phyloP scores from a whole-genome alignment of 2,888 invertebrate genomes.

The Eupithecia pulchellata region DNA sequence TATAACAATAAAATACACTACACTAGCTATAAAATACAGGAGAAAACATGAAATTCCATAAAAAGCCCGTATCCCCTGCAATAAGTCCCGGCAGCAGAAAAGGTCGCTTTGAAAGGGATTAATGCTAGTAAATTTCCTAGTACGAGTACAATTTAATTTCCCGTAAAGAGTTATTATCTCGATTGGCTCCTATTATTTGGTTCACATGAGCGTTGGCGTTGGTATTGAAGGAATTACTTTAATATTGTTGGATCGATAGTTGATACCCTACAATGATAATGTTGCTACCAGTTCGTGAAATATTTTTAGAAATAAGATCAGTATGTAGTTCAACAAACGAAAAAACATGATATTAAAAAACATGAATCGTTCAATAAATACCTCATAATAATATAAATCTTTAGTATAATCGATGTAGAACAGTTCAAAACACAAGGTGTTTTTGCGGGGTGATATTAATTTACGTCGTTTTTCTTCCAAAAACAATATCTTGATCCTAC shows the following conservation, averaged over 20 bases:
- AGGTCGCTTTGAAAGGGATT: conserved; percentile 9
- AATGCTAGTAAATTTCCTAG: conserved; percentile 33
- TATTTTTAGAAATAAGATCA: not conserved
- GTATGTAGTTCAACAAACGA: not conserved
- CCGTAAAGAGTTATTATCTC: conserved; percentile 31
- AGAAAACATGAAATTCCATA: conserved; percentile 6
- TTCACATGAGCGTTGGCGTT: not conserved
- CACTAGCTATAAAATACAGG: not conserved
- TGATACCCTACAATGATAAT: not conserved
- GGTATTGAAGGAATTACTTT: too few relatives aligned
- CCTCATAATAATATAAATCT: too few relatives aligned
- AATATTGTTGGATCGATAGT: not conserved
- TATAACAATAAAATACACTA: not conserved
- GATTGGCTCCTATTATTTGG: conserved; percentile 13
- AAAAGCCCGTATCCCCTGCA: not conserved
- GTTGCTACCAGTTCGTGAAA: not conserved
- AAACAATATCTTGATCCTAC: conserved; percentile 40
- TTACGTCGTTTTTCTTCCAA: conserved; percentile 12
- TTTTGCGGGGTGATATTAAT: not conserved
- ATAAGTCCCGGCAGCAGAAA: conserved; percentile 3
- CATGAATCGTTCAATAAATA: too few relatives aligned
- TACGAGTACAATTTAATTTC: conserved; percentile 25
- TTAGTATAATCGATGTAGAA: not conserved
- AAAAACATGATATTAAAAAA: too few relatives aligned
- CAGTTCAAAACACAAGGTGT: not conserved